phyloP scores from a whole-genome alignment of 2,113 vertebrate genomes.

The Lathamus discolor region DNA sequence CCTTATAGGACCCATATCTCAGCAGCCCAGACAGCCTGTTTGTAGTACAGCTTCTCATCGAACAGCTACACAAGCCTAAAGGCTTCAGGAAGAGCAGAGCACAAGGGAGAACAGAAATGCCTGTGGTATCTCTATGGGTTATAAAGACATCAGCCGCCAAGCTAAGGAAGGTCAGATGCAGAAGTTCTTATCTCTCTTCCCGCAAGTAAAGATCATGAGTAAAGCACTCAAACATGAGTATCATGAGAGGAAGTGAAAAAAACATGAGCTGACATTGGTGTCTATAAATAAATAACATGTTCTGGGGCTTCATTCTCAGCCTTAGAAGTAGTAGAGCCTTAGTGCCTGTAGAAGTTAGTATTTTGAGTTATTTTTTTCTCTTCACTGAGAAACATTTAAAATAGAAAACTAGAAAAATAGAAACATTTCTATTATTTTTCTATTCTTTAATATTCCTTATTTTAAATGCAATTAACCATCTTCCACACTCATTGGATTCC shows the following conservation, averaged over 20 bases:
- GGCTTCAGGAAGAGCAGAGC: background rate
- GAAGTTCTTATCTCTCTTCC: slow-evolving; percentile 33
- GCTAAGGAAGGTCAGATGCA: background rate
- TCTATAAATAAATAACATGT: slow-evolving; percentile 23
- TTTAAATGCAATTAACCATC: background rate
- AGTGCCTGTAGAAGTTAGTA: background rate
- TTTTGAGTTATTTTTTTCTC: background rate
- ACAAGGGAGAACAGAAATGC: background rate
- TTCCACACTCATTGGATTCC: background rate
- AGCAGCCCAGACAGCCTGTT: background rate
- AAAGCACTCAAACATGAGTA: slow-evolving; percentile 5
- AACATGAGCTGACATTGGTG: background rate
- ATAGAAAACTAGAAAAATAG: background rate
- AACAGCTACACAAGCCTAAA: background rate
- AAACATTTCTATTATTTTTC: background rate
- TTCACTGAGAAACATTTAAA: background rate
- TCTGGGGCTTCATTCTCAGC: background rate
- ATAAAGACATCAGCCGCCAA: rapidly evolving
- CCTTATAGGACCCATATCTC: background rate
- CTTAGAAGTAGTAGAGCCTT: background rate
- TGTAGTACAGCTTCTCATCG: background rate
- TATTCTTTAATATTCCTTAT: background rate
- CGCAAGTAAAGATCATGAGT: slow-evolving; percentile 20
- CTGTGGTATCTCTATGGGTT: background rate
- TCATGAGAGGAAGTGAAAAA: slow-evolving; percentile 2